Evolutionary conservation across 2,888 invertebrate species (phyloP).

Genomic region (Dolichopus griseipennis): DNA sequence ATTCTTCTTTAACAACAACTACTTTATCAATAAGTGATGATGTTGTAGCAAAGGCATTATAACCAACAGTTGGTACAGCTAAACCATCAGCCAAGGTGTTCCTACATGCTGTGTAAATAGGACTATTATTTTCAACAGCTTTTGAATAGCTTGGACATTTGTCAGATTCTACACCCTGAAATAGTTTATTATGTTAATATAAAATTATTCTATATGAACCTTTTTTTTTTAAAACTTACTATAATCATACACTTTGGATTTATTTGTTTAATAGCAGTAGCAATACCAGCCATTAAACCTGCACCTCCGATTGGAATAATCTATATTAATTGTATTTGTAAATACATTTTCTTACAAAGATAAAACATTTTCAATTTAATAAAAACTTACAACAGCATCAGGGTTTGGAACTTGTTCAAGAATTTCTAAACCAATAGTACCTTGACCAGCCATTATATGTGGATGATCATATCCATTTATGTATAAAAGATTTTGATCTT

Average conservation of each 20-base stretch:
- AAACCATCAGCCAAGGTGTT: slow-evolving; percentile 82
- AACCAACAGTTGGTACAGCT: slow-evolving; percentile 79
- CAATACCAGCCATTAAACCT: slow-evolving; percentile 86
- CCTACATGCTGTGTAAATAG: slow-evolving; percentile 55
- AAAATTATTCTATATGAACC: slow-evolving; percentile 6
- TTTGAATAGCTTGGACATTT: slow-evolving; percentile 77
- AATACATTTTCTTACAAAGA: too few relatives aligned
- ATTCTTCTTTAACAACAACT: slow-evolving; percentile 72
- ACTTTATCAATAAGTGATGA: slow-evolving; percentile 66
- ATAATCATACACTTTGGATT: slow-evolving; percentile 75
- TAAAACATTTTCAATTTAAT: too few relatives aligned
- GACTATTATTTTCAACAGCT: slow-evolving; percentile 61
- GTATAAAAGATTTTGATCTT: slow-evolving; percentile 63
- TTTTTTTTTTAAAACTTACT: slow-evolving; percentile 49
- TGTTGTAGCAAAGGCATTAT: slow-evolving; percentile 72
- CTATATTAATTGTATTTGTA: background rate
- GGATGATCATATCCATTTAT: slow-evolving; percentile 96
- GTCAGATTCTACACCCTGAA: slow-evolving; percentile 83
- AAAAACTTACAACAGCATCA: slow-evolving; percentile 63
- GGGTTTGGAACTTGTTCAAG: slow-evolving; percentile 79
- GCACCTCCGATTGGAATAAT: slow-evolving; percentile 77
- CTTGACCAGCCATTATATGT: slow-evolving; percentile 90
- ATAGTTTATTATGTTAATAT: background rate
- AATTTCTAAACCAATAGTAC: slow-evolving; percentile 88
- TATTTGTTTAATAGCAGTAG: slow-evolving; percentile 79